phyloP scores from a whole-genome alignment of 2,888 invertebrate genomes.

The Ennomos erosarius region DNA sequence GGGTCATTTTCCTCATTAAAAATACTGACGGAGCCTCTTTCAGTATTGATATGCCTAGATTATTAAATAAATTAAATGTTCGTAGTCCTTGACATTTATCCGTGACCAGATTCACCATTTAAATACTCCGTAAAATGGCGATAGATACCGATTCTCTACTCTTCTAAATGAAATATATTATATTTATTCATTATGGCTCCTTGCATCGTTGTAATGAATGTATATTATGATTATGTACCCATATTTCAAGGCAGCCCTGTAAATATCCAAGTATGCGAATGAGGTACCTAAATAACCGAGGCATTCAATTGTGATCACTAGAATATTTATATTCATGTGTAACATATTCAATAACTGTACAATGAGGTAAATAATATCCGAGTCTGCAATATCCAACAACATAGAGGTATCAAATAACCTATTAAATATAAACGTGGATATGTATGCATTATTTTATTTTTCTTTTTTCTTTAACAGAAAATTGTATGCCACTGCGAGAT shows the following conservation, averaged over 20 bases:
- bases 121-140: slow-evolving; percentile 7
- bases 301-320: slow-evolving; percentile 18
- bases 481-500: background rate
- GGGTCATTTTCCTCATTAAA: background rate
- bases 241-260: slow-evolving; percentile 17
- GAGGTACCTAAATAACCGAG: slow-evolving; percentile 15
- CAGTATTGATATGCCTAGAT: too few species aligned
- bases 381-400: background rate
- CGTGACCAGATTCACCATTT: slow-evolving; percentile 21
- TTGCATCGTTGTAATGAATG: slow-evolving; percentile 10
- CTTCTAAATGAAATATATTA: too few species aligned
- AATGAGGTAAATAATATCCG: background rate
- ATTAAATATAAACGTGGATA: background rate
- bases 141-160: background rate
- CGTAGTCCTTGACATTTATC: slow-evolving; percentile 18
- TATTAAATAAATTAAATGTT: slow-evolving; percentile 14
- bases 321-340: slow-evolving; percentile 26
- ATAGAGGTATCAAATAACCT: background rate
- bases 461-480: too few species aligned
- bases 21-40: slow-evolving; percentile 6
- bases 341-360: slow-evolving; percentile 10
- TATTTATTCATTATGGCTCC: background rate
- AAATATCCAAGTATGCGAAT: slow-evolving; percentile 22
- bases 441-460: background rate
- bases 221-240: background rate